Percentiles rank a stretch among this genome's conserved stretches.
Conservation (phyloP, 1,140 invertebrate species). For the Drosophila azteca region DNA sequence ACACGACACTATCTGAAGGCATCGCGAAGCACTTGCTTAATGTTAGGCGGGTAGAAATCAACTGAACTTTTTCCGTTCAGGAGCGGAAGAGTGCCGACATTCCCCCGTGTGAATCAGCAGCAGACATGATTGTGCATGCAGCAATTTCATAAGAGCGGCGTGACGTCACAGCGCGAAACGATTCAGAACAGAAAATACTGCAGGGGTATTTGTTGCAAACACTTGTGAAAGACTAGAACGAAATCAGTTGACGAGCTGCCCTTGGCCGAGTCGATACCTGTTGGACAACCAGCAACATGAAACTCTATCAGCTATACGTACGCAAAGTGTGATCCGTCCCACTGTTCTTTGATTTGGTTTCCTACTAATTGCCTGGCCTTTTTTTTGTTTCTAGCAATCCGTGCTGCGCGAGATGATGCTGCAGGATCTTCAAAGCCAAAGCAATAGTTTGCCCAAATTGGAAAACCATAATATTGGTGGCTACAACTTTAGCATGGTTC, state of each 20-base stretch:
- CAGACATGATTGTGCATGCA: not conserved
- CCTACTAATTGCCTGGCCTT: not conserved
- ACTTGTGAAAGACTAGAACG: constrained; percentile 38
- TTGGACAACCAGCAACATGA: constrained; percentile 27
- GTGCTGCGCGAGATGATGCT: constrained; percentile 72
- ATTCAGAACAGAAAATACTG: no score
- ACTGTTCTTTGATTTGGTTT: not conserved
- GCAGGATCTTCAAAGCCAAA: constrained; percentile 61
- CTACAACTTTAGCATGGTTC: constrained; percentile 61
- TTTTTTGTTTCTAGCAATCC: constrained; percentile 63
- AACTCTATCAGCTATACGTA: constrained; percentile 45
- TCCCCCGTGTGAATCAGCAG: constrained; percentile 32
- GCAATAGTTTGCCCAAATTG: constrained; percentile 66
- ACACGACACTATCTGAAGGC: constrained; percentile 36
- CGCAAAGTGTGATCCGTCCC: constrained; percentile 16
- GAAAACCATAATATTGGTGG: constrained; percentile 71
- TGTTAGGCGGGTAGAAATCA: not conserved
- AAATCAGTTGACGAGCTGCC: not conserved
- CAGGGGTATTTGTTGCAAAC: constrained; percentile 17
- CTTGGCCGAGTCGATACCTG: constrained; percentile 6
- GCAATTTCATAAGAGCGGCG: constrained; percentile 47
- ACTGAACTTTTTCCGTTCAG: constrained; percentile 13
- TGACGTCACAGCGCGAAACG: constrained; percentile 28
- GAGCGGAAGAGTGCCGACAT: constrained; percentile 1
- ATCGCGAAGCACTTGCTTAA: constrained; percentile 14